Base-by-base conservation (phyloP, 2,888 invertebrate species). In the Ametastegia equiseti region DNA sequence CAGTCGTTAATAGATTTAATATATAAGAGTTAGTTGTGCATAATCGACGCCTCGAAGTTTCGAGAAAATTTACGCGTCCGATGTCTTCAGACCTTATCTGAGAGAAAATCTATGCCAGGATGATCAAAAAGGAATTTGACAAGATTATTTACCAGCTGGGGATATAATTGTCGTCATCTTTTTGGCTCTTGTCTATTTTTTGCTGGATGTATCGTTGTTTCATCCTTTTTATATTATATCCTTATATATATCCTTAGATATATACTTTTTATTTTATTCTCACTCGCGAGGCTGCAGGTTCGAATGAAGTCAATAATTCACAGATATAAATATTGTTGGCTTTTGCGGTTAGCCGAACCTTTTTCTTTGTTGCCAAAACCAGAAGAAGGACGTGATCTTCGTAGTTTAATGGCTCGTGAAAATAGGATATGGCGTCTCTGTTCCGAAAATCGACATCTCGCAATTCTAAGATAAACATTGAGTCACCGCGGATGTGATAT, bases 401-500 rank as follows among this genome's bases (percentile, higher is more conserved):
- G 15, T 30, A 30, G 30, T 60, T 30, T 39, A 39, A 39, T 19
- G 36, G 39, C n/a, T 39, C 39, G 39, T 39, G 19, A 67, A 27
- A 30, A 39, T 67, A 54, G 13, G 30, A 23, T 27, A 67, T 45
- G 15, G 2, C 33, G 5, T 36, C 27, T 11, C 39, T 39, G 39
- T 39, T 39, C 19, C 67, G n/a, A 9, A 36, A 47, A 39, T 67
- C 39, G 39, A 39, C 19, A 67, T 71, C 15, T 71, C 30, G 45
- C 45, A 42, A 71, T 47, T 71, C 47, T 71, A 1, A 47, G 9
- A 47, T 47, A 47, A 71, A 71, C 45, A 71, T 71, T 71, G 7
- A 15, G 13, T 69, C 69, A 71, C 71, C 45, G 15, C 65, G 4
- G 1, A 45, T 45, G 30, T 71, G 47, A 27, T 6, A 47, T 47